Base-by-base conservation (phyloP, 2,888 invertebrate species). In the Ichneumon xanthorius region DNA sequence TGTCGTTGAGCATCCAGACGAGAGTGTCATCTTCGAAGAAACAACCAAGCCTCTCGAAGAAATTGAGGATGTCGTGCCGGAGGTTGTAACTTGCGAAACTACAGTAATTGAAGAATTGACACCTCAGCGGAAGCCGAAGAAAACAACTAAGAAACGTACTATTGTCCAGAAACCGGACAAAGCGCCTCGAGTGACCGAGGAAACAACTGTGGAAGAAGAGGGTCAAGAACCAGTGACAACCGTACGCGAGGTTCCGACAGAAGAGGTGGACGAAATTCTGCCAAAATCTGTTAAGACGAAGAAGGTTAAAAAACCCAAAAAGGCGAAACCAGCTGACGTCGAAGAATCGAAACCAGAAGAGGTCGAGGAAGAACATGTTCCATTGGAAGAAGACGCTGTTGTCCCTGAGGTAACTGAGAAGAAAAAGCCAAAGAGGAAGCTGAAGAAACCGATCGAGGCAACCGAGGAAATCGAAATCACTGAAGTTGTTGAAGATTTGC, bases 111-210 rank as follows among this genome's bases (percentile, higher is more conserved):
- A 87, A 70, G 88, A 87, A 79, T 73, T 88, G 45, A 87, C 88
- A 70, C 86, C 89, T 73, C 88, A 89, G 55, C 90, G 92, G 0
- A 89, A 89, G 90, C 85, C 92, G 87, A 88, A 94, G 91, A 87
- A 94, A 91, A 89, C 94, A 88, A 88, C 77, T 86, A 88, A 90
- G 89, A 70, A 94, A 90, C 89, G 93, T 91, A 91, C 92, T 0
- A 87, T 89, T 0, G 87, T 92, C 6, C 93, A 94, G 82, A 94
- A 95, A 82, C 88, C 93, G 0, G 90, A 92, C 6, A 91, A 92
- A 37, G 33, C 89, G 50, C 88, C 86, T 6, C 58, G 84, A 4
- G 86, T 86, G 26, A 85, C 87, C 26, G 89, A 90, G 80, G 88
- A 89, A 73, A 79, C 86, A 33, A 85, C 77, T 4, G 78, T 86